Conservation (phyloP, 2,888 invertebrate genomes). For the Acleris emargana region DNA sequence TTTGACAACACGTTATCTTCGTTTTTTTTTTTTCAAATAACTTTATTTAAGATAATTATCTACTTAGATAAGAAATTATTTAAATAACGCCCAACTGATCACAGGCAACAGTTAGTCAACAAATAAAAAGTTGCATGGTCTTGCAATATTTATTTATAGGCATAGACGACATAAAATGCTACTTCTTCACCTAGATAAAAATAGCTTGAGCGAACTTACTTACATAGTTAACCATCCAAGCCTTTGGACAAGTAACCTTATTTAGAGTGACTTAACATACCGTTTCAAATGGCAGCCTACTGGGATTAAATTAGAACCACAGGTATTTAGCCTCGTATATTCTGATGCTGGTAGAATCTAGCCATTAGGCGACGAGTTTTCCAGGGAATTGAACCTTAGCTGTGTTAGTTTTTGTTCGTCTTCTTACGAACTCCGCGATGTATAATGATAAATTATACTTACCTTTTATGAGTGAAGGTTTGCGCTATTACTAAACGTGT, state of each 20-base stretch:
- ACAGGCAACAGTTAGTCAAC: too few relatives aligned
- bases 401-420: neutral
- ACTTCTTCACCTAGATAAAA: slow-evolving; percentile 18
- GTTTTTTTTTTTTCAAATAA: too few relatives aligned
- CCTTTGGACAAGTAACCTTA: slow-evolving; percentile 5
- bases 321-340: slow-evolving; percentile 9
- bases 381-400: slow-evolving; percentile 27
- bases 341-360: neutral
- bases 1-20: too few relatives aligned
- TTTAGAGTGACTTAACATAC: neutral
- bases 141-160: neutral
- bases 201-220: slow-evolving; percentile 10
- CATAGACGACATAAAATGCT: slow-evolving; percentile 1
- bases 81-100: too few relatives aligned
- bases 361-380: slow-evolving; percentile 22
- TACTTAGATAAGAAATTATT: too few relatives aligned
- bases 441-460: too few relatives aligned
- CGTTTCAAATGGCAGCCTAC: neutral
- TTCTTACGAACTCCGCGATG: neutral
- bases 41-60: too few relatives aligned
- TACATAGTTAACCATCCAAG: slow-evolving; percentile 8
- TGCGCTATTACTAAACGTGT: too few relatives aligned
- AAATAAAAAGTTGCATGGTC: too few relatives aligned
- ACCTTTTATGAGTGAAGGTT: too few relatives aligned
- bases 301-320: slow-evolving; percentile 12